Evolutionary conservation across 2,113 vertebrate genomes (phyloP).

Genomic region (Podarcis raffonei): DNA sequence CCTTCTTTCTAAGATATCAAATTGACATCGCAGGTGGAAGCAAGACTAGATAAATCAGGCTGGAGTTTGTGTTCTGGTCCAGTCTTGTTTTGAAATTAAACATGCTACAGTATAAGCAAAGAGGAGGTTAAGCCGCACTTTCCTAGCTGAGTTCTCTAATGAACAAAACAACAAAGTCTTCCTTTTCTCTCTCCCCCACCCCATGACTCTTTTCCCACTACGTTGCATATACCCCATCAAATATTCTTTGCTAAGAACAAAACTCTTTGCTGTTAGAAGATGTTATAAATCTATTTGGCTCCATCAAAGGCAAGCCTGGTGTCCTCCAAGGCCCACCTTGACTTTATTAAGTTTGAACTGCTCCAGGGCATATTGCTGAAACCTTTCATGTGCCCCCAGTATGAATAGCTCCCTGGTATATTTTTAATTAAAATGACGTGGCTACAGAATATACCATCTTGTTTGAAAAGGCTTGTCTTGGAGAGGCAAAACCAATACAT

Average conservation of each 20-base stretch:
- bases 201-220: background rate
- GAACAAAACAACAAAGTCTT: background rate
- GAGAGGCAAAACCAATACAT: conserved; percentile 21
- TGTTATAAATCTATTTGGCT: conserved; percentile 3
- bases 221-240: background rate
- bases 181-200: background rate
- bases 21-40: background rate
- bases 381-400: conserved; percentile 9
- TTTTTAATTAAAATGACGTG: conserved; percentile 38
- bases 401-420: conserved; percentile 13
- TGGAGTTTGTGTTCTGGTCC: background rate
- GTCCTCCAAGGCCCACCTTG: conserved; percentile 20
- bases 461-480: conserved; percentile 37
- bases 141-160: background rate
- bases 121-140: background rate
- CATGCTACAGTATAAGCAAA: background rate
- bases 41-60: background rate
- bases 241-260: background rate
- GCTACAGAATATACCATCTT: conserved; percentile 19
- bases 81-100: conserved; percentile 4
- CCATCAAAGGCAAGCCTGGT: conserved; percentile 1
- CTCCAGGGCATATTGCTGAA: conserved; percentile 20
- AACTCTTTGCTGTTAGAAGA: conserved; percentile 27
- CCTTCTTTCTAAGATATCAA: background rate
- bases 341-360: conserved; percentile 29